These are phyloP conservation scores for Geophilus truncorum DNA, from an alignment of 2,888 invertebrate genomes.

Conservation along the genomic window DNA sequence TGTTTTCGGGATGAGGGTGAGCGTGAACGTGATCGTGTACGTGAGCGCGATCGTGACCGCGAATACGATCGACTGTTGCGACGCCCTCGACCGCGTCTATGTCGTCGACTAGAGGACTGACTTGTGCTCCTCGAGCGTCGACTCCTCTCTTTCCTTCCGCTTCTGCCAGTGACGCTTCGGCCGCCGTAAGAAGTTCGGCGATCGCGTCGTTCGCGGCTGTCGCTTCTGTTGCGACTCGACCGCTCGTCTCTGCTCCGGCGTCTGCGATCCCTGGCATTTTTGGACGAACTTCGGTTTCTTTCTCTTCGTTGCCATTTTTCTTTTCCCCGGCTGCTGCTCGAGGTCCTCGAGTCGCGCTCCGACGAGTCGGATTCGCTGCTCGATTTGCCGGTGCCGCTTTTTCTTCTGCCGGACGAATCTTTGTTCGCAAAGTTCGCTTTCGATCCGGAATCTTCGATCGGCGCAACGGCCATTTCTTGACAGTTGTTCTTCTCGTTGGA, in stretches of 20 bases:
- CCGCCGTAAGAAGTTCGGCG: conserved; percentile 19
- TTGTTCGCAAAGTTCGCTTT: background rate
- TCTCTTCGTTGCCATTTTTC: background rate
- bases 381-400: background rate
- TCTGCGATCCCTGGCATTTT: background rate
- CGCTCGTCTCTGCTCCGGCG: conserved; percentile 28
- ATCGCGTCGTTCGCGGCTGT: background rate
- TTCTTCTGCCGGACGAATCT: background rate
- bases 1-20: background rate
- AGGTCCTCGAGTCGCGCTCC: background rate
- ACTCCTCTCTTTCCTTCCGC: conserved; percentile 38
- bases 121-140: background rate
- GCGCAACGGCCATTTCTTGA: no score
- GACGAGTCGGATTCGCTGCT: conserved; percentile 29
- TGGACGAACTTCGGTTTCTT: background rate
- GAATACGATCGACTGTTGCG: conserved; percentile 27
- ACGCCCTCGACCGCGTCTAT: background rate
- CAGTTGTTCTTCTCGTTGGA: no score
- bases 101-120: background rate
- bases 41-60: conserved; percentile 30
- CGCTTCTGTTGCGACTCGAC: background rate
- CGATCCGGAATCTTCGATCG: background rate
- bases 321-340: background rate
- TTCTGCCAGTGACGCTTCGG: conserved; percentile 28
- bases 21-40: conserved; percentile 32